These are phyloP conservation scores for Nerophis ophidion DNA, from an alignment of 2,113 vertebrate species.

Conservation along the genomic window DNA sequence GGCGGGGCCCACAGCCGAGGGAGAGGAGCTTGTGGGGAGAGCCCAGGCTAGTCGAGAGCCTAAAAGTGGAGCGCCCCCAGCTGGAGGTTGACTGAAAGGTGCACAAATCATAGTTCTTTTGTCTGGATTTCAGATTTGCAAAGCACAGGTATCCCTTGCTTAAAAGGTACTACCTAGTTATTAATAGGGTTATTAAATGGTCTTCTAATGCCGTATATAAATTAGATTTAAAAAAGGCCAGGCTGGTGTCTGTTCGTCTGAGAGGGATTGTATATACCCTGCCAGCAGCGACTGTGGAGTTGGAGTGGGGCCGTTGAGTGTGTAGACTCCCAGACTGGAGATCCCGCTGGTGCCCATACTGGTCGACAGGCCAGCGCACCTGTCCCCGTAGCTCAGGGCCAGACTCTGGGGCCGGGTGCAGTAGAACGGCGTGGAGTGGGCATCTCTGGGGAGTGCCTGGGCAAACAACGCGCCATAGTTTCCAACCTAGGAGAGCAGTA, in stretches of 20 bases:
- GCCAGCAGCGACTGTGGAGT: conserved; percentile 82
- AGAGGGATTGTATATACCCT: conserved; percentile 63
- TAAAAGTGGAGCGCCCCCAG: conserved; percentile 68
- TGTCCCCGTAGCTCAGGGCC: conserved; percentile 84
- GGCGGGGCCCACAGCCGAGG: conserved; percentile 71
- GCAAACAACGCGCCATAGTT: conserved; percentile 84
- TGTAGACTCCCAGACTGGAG: conserved; percentile 82
- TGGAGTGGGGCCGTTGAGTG: conserved; percentile 81
- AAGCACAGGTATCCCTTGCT: not conserved
- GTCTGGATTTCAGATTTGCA: not conserved
- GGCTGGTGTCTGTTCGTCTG: not conserved
- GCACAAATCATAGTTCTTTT: conserved; percentile 8
- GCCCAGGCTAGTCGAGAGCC: conserved; percentile 88
- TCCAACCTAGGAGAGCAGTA: conserved; percentile 73
- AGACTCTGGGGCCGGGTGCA: conserved; percentile 90
- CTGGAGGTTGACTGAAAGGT: conserved; percentile 73
- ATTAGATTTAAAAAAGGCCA: conserved; percentile 13
- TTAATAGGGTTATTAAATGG: conserved; percentile 36
- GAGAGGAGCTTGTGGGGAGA: conserved; percentile 73
- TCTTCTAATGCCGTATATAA: conserved; percentile 30
- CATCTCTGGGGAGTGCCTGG: conserved; percentile 88
- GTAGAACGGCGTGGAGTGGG: conserved; percentile 94
- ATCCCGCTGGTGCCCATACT: conserved; percentile 92
- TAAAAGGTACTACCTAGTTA: conserved; percentile 30
- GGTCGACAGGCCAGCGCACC: conserved; percentile 70